Conservation (phyloP, 1,140 invertebrate genomes). For the Drosophila orena region DNA sequence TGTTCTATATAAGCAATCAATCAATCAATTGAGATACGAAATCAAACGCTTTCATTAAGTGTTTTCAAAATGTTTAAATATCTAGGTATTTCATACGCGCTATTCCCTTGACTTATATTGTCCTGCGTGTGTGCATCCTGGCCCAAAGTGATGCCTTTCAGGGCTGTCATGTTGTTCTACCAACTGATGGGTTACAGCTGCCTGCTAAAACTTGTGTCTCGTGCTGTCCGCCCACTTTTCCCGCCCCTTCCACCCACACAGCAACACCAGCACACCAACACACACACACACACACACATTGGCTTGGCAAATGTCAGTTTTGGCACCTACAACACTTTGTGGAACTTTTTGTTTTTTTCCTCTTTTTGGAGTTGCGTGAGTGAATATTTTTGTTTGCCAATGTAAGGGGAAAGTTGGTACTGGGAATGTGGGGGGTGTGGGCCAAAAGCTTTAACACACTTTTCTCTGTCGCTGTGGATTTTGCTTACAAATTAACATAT, state of each 20-base stretch:
- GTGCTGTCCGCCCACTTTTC: slow-evolving; percentile 6
- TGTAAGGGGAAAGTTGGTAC: slow-evolving; percentile 2
- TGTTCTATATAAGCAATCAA: too few species aligned
- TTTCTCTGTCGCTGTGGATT: slow-evolving; percentile 46
- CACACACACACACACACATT: slow-evolving; percentile 14
- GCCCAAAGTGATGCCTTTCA: slow-evolving; percentile 43
- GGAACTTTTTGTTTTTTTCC: slow-evolving; percentile 34
- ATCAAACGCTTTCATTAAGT: neutral
- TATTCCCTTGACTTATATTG: neutral
- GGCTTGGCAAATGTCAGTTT: slow-evolving; percentile 71
- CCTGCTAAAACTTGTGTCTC: slow-evolving; percentile 60
- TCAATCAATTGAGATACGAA: neutral
- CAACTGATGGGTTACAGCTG: slow-evolving; percentile 66
- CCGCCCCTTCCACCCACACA: slow-evolving; percentile 10
- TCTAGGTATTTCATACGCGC: neutral
- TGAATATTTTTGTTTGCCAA: slow-evolving; percentile 68
- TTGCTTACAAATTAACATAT: slow-evolving; percentile 80
- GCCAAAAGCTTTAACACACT: slow-evolving; percentile 49
- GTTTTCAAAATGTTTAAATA: neutral
- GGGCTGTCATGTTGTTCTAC: slow-evolving; percentile 66
- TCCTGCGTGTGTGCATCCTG: slow-evolving; percentile 21
- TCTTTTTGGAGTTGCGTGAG: slow-evolving; percentile 50
- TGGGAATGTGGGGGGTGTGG: neutral
- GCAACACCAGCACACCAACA: neutral
- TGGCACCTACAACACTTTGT: slow-evolving; percentile 71